Percentiles rank a stretch among this genome's conserved stretches.
Evolutionary conservation across 2,797 vertebrate genomes (phyloP).

Genomic region (Dromococcyx pavoninus): DNA sequence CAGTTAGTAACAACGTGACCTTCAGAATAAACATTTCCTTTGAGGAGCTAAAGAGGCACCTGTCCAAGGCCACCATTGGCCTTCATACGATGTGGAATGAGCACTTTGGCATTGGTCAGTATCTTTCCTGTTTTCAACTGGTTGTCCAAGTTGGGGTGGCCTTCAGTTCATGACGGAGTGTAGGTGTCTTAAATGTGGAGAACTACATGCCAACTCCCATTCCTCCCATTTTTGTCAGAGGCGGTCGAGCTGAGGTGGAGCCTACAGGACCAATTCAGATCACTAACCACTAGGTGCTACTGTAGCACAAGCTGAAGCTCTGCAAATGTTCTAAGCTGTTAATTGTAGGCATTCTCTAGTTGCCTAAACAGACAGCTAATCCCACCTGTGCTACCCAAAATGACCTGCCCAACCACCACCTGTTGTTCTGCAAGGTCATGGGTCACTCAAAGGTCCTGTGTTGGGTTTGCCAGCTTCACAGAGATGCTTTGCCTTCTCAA

Average conservation of each 20-base stretch:
- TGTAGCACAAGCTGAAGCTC: neutral
- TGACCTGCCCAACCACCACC: neutral
- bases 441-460: neutral
- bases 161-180: neutral
- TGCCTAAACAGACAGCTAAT: neutral
- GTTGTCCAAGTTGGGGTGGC: neutral
- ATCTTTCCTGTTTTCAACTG: neutral
- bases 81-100: slow-evolving; percentile 99
- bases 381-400: neutral
- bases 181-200: neutral
- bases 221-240: neutral
- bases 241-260: neutral
- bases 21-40: slow-evolving; percentile 93
- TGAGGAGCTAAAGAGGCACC: slow-evolving; percentile 87
- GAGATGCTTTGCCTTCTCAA: neutral
- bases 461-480: neutral
- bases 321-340: neutral
- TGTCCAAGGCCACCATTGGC: slow-evolving; percentile 86
- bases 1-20: slow-evolving; percentile 80
- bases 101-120: slow-evolving; percentile 94
- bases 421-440: neutral
- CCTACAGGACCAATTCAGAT: neutral
- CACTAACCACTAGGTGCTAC: neutral
- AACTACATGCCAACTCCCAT: neutral
- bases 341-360: neutral